phyloP scores from a whole-genome alignment of 2,113 vertebrate genomes.

The Lycocorax pyrrhopterus region DNA sequence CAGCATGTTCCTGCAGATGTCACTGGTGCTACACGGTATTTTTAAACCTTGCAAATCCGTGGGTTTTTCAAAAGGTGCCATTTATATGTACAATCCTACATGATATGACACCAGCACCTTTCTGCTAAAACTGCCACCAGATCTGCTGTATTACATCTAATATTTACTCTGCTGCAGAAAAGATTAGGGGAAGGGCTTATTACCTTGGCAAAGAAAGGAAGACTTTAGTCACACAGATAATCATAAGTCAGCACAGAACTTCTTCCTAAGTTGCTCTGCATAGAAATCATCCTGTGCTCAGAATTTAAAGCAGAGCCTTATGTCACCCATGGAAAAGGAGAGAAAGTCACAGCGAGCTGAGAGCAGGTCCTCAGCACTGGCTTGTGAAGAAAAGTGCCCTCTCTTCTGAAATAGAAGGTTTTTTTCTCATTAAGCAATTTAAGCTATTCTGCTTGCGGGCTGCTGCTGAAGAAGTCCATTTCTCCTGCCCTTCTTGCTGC shows the following conservation, averaged over 20 bases:
- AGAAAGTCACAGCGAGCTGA: neutral
- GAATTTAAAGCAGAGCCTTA: neutral
- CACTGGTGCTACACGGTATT: conserved; percentile 44
- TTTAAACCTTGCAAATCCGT: neutral
- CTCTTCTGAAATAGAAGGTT: neutral
- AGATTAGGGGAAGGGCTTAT: neutral
- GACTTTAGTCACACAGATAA: neutral
- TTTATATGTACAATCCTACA: neutral
- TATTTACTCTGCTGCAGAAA: conserved; percentile 16
- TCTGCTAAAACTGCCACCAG: neutral
- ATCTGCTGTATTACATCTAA: neutral
- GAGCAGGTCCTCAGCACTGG: neutral
- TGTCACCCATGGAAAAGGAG: neutral
- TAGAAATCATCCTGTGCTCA: neutral
- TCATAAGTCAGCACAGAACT: neutral
- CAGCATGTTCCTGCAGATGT: conserved; percentile 62
- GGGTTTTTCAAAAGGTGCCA: neutral
- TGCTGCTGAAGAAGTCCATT: neutral
- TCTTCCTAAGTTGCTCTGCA: neutral
- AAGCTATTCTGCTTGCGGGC: neutral
- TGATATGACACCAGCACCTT: neutral
- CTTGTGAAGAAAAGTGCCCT: neutral
- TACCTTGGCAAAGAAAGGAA: neutral
- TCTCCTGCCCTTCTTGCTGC: neutral
- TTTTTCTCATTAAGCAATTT: neutral